A percentile compares a stretch with the other conserved stretches of the same genome.
These are phyloP conservation scores for Cephus runcator DNA, from an alignment of 2,888 invertebrate genomes.

Conservation along the genomic window DNA sequence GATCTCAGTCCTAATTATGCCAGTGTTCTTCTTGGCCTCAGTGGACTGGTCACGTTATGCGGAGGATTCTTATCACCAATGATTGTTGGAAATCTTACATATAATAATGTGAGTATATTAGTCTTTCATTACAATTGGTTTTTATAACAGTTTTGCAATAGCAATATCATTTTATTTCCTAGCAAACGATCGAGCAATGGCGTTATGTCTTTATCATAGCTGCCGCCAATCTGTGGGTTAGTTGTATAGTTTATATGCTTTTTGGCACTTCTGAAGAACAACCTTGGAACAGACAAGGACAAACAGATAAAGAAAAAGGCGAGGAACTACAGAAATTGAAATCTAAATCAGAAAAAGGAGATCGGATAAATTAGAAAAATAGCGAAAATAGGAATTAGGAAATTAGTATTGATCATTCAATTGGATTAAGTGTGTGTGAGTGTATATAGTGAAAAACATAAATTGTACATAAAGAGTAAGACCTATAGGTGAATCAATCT, in stretches of 20 bases:
- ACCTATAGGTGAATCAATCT: neutral
- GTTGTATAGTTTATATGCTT: conserved; percentile 44
- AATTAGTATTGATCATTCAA: neutral
- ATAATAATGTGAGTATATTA: conserved; percentile 70
- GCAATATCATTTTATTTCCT: conserved; percentile 11
- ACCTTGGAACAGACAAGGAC: conserved; percentile 48
- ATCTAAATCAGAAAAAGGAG: conserved; percentile 2
- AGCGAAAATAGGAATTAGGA: neutral
- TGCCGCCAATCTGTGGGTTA: conserved; percentile 43
- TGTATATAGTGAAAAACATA: neutral
- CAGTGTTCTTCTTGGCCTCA: conserved; percentile 72
- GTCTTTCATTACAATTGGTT: neutral
- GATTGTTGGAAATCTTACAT: conserved; percentile 72
- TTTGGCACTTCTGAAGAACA: conserved; percentile 57
- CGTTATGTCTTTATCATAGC: conserved; percentile 56
- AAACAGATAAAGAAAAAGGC: conserved; percentile 15
- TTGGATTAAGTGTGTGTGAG: neutral
- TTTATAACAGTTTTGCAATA: conserved; percentile 6
- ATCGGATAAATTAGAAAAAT: neutral
- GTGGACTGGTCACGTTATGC: conserved; percentile 69
- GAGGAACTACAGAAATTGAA: conserved; percentile 14
- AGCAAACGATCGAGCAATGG: conserved; percentile 63
- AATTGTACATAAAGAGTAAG: neutral
- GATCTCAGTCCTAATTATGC: conserved; percentile 76
- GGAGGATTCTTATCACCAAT: conserved; percentile 74